These are phyloP conservation scores for Himalopsyche kuldschensis DNA, from an alignment of 2,888 invertebrate genomes.

Conservation along the genomic window DNA sequence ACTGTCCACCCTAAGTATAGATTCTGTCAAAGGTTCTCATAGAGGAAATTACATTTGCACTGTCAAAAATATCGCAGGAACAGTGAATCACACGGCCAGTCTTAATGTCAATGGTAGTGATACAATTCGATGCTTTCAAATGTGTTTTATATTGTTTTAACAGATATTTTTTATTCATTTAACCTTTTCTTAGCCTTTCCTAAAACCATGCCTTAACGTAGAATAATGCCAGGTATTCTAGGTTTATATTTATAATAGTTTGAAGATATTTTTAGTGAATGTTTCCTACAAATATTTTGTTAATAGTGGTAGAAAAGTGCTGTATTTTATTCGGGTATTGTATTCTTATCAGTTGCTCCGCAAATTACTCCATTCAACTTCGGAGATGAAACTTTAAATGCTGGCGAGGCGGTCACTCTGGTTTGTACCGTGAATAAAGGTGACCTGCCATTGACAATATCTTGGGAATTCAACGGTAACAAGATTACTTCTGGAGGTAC, in stretches of 20 bases:
- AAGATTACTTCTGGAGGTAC: conserved; percentile 58
- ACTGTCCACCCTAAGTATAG: conserved; percentile 69
- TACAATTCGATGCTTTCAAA: neutral
- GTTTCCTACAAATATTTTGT: too few relatives aligned
- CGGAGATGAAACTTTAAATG: conserved; percentile 64
- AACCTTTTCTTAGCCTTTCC: conserved; percentile 62
- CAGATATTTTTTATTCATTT: neutral
- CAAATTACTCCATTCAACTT: conserved; percentile 65
- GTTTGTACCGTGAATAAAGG: conserved; percentile 67
- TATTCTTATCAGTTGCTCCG: conserved; percentile 57
- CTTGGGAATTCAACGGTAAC: conserved; percentile 72
- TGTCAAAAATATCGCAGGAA: conserved; percentile 65
- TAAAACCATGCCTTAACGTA: conserved; percentile 73
- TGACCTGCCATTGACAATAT: conserved; percentile 70
- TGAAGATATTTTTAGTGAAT: too few relatives aligned
- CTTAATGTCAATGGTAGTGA: conserved; percentile 67
- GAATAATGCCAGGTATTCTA: too few relatives aligned
- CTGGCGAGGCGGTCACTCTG: conserved; percentile 66
- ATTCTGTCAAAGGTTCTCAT: conserved; percentile 68
- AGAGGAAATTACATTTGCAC: conserved; percentile 70
- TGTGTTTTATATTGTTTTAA: neutral
- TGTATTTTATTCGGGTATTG: neutral
- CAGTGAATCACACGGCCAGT: conserved; percentile 61
- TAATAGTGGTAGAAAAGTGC: too few relatives aligned
- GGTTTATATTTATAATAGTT: too few relatives aligned